Evolutionary conservation across 2,888 invertebrate species (phyloP).

Genomic region (Plebejus anna): DNA sequence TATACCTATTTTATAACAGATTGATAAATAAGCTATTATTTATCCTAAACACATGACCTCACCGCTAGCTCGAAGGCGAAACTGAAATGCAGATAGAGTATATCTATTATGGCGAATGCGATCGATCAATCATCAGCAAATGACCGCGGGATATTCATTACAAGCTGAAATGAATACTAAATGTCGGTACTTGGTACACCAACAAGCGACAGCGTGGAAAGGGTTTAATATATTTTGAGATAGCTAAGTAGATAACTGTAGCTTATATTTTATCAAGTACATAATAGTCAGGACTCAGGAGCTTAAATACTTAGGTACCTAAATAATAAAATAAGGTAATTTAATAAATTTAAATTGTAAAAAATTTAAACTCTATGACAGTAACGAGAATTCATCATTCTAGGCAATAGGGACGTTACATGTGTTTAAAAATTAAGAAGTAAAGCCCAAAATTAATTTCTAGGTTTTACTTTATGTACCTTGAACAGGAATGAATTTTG

Average conservation of each 20-base stretch:
- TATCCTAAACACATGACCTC: background rate
- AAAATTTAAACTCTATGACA: too few species aligned
- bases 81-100: constrained; percentile 5
- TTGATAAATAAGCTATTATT: constrained; percentile 12
- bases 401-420: too few species aligned
- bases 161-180: constrained; percentile 12
- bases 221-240: background rate
- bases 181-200: constrained; percentile 3
- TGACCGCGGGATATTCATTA: constrained; percentile 20
- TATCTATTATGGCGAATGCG: constrained; percentile 15
- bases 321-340: too few species aligned
- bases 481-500: background rate
- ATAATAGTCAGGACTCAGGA: too few species aligned
- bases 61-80: constrained; percentile 18
- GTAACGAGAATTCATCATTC: too few species aligned
- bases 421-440: background rate
- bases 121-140: constrained; percentile 19
- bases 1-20: background rate
- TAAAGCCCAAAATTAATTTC: background rate
- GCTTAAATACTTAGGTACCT: too few species aligned
- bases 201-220: background rate
- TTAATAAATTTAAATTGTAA: too few species aligned
- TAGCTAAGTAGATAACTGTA: background rate
- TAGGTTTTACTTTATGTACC: background rate
- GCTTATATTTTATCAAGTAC: background rate